Conservation (phyloP, 2,797 vertebrate species). For the Tangara arthus region DNA sequence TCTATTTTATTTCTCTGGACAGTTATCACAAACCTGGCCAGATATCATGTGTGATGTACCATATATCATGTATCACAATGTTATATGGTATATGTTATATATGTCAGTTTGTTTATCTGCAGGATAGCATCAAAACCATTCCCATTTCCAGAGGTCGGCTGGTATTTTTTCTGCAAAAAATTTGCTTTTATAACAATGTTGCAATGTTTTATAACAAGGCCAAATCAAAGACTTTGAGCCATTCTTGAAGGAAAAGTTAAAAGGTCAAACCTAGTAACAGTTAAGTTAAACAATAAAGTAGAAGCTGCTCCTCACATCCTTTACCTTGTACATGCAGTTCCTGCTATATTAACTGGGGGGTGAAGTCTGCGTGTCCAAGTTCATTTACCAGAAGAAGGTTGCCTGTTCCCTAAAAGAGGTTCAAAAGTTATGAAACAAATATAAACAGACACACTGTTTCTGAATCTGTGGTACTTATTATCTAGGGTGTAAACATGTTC, state of each 20-base stretch:
- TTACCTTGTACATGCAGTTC: conserved; percentile 13
- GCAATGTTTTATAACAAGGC: neutral
- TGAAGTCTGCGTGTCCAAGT: neutral
- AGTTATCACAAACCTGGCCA: neutral
- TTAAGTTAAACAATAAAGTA: conserved; percentile 59
- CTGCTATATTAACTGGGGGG: neutral
- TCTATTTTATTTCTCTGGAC: neutral
- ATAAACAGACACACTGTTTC: conserved; percentile 1
- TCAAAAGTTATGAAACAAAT: conserved; percentile 16
- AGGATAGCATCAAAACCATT: neutral
- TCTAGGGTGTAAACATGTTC: neutral
- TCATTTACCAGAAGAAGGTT: neutral
- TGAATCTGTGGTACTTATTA: neutral
- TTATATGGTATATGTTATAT: neutral
- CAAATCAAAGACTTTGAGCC: conserved; percentile 3
- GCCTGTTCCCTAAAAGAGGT: neutral
- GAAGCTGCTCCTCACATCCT: neutral
- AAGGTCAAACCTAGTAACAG: conserved; percentile 40
- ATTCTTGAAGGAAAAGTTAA: conserved; percentile 20
- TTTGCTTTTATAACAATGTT: neutral
- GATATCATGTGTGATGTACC: neutral
- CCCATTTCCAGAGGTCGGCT: neutral
- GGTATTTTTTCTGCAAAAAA: neutral
- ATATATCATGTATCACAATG: neutral
- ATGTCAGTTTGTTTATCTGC: neutral